Evolutionary conservation across 2,113 vertebrate genomes (phyloP).

Genomic region (Pipa parva): DNA sequence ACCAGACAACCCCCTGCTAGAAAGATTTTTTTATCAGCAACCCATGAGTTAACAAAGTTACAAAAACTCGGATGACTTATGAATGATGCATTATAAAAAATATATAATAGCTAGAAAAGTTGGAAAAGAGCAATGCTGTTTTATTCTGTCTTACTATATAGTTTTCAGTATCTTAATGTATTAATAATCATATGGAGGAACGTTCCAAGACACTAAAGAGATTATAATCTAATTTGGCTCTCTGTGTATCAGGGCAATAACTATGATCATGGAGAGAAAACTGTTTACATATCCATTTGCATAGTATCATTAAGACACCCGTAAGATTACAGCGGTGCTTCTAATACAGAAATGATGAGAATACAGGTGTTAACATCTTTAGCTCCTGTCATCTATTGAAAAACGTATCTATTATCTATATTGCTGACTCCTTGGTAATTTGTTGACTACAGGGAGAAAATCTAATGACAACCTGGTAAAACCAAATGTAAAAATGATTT

Average conservation of each 20-base stretch:
- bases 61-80: too few species aligned
- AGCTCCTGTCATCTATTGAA: too few species aligned
- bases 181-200: constrained; percentile 24
- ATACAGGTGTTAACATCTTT: constrained; percentile 20
- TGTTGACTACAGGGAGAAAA: too few species aligned
- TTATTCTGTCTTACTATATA: constrained; percentile 13
- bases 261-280: constrained; percentile 19
- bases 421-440: background rate
- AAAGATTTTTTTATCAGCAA: too few species aligned
- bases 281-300: constrained; percentile 19
- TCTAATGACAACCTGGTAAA: too few species aligned
- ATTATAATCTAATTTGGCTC: constrained; percentile 36
- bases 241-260: constrained; percentile 20
- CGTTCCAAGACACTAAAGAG: constrained; percentile 22
- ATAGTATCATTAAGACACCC: constrained; percentile 15
- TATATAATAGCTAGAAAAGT: too few species aligned
- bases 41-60: too few species aligned
- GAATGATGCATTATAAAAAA: too few species aligned
- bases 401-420: background rate
- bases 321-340: constrained; percentile 4
- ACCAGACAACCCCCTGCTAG: too few species aligned
- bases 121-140: background rate
- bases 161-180: constrained; percentile 21
- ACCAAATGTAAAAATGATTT: too few species aligned
- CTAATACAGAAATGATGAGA: background rate